Evolutionary conservation across 2,888 invertebrate species (phyloP), one percentile per base, ranked within the genome.

Genomic region (Hypselothyrea guttata): DNA sequence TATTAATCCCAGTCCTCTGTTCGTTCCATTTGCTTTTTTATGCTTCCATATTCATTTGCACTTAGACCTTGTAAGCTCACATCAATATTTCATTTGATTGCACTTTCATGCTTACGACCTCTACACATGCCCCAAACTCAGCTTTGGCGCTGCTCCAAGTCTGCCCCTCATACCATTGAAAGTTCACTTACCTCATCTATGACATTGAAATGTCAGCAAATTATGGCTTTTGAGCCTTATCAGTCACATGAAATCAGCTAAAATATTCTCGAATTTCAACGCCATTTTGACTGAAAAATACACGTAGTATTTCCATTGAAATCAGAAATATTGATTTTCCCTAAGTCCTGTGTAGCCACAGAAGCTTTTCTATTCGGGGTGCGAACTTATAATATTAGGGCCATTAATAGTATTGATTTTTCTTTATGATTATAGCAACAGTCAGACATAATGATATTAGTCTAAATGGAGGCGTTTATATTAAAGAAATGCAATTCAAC

Each of bases 121-220:
- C 47, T 64, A 67, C 72, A 62, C 78, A 77, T 65, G 67, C 56
- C 47, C 33, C 46, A 41, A 49, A 12, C 12, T n/a, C 16, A 2
- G 35, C 28, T 27, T 33, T 35, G 30, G 38, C 13, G 3, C 5
- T 5, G 22, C 22, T 5, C 22, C 22, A n/a, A n/a, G n/a, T n/a
- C n/a, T n/a, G n/a, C 22, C 22, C 5, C 13, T 4, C 9, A 27
- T 31, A n/a, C 33, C 22, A 52, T n/a, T 15, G 3, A 65, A 42
- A 45, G 83, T 78, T 78, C 83, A 78, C 41, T 78, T 75, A 82
- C 85, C 77, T 64, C 53, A 16, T 8, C 30, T 31, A 51, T 65
- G 76, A 57, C 84, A 81, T 84, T 78, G 85, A 84, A 78, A 56
- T 55, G 78, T 15, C 66, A 55, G 46, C 9, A 47, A 46, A 46